Evolutionary conservation across 2,113 vertebrate genomes (phyloP).

Genomic region (Oncorhynchus nerka): DNA sequence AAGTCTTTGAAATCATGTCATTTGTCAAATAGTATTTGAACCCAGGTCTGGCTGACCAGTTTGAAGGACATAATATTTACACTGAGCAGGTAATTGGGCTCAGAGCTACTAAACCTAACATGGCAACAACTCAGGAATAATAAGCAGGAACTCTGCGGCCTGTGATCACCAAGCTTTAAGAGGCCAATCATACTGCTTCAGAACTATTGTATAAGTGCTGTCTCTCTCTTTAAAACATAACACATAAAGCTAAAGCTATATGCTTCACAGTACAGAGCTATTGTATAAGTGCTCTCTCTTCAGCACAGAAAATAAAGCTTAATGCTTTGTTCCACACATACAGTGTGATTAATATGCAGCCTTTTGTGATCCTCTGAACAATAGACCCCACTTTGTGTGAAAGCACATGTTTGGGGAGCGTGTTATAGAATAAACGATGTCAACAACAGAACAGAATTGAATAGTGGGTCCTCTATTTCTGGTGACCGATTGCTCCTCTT

Average conservation of each 20-base stretch:
- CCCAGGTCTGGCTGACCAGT: not conserved
- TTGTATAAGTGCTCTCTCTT: too few species aligned
- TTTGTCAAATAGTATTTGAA: not conserved
- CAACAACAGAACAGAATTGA: not conserved
- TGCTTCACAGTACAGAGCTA: too few species aligned
- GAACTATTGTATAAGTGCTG: not conserved
- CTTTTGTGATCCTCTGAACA: not conserved
- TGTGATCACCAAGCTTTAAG: not conserved
- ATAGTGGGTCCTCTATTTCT: conserved; percentile 16
- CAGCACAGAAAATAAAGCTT: not conserved
- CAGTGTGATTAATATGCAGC: not conserved
- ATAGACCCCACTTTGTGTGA: too few species aligned
- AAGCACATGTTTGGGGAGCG: too few species aligned
- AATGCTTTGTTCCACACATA: not conserved
- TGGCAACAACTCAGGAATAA: conserved; percentile 3
- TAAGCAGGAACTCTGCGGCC: not conserved
- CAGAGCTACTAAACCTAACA: too few species aligned
- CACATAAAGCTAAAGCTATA: too few species aligned
- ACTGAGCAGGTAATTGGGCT: not conserved
- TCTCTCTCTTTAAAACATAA: not conserved
- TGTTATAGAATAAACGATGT: conserved; percentile 6
- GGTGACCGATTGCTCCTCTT: not conserved
- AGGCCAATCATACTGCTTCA: not conserved
- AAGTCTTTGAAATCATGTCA: too few species aligned
- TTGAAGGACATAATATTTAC: not conserved